phyloP scores from a whole-genome alignment of 2,113 vertebrate genomes.

The Toxostoma redivivum region DNA sequence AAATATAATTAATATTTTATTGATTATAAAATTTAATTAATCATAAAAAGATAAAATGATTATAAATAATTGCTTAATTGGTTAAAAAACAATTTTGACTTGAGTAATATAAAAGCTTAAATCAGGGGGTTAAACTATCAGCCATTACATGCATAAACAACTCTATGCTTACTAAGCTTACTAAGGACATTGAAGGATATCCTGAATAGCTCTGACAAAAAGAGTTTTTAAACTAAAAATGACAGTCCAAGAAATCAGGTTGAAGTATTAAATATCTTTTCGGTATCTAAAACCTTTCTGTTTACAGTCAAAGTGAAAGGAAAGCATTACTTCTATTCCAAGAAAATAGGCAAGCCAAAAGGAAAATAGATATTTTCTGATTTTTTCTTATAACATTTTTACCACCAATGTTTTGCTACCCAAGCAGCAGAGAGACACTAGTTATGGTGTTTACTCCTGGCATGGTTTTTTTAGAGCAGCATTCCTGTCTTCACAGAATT shows the following conservation, averaged over 20 bases:
- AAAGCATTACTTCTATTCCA: neutral
- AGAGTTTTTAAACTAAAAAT: neutral
- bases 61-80: neutral
- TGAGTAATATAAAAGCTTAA: neutral
- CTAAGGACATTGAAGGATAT: neutral
- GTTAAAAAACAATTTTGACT: neutral
- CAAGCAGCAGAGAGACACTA: neutral
- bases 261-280: neutral
- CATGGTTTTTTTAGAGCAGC: neutral
- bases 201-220: neutral
- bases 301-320: neutral
- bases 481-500: neutral
- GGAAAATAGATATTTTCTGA: neutral
- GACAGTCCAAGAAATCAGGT: neutral
- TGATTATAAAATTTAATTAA: neutral
- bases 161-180: neutral
- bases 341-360: neutral
- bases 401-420: neutral
- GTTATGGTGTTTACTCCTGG: neutral
- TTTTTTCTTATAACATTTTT: neutral
- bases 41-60: neutral
- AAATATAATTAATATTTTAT: neutral
- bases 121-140: neutral
- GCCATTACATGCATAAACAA: neutral
- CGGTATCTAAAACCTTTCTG: neutral